Evolutionary conservation across 2,888 invertebrate genomes (phyloP), one percentile per base, ranked within the genome.

Genomic region (Trilocha varians): DNA sequence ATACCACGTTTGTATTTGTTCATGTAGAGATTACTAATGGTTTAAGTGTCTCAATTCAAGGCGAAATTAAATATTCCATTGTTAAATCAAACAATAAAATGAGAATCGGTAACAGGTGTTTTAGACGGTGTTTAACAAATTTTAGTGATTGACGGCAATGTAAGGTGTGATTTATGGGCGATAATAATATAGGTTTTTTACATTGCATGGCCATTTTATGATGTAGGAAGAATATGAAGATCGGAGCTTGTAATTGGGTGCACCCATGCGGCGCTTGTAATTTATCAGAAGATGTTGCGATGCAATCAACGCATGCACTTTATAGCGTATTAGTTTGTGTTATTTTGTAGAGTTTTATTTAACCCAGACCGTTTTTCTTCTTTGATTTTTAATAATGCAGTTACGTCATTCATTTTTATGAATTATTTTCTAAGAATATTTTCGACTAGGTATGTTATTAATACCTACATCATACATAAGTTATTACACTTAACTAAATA

Each of bases 281-380:
- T 83, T 84, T 80, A 84, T 82, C 80, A 65, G 67, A 71, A 66
- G 65, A 68, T 60, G 62, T 83, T 84, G 82, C 84, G 83, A 83
- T 67, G 72, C 54, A 52, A 65, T 65, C 65, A 58, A 57, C 55
- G 59, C 69, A 66, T 71, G 67, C 69, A 67, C 65, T 63, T 55
- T 55, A 49, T 47, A 65, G 71, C 73, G 70, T 74, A 78, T 78
- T 78, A 41, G 25, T 9, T 11, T 6, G 11, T 25, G 11, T 25
- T n/a, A n/a, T n/a, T n/a, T n/a, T n/a, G n/a, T n/a, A n/a, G n/a
- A n/a, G n/a, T n/a, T n/a, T n/a, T n/a, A n/a, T n/a, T n/a, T n/a
- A n/a, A n/a, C n/a, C n/a, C n/a, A n/a, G n/a, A n/a, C n/a, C n/a
- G n/a, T n/a, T n/a, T n/a, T n/a, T n/a, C n/a, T n/a, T n/a, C n/a